phyloP scores from a whole-genome alignment of 2,113 vertebrate species.

The Myrmecobius fasciatus region DNA sequence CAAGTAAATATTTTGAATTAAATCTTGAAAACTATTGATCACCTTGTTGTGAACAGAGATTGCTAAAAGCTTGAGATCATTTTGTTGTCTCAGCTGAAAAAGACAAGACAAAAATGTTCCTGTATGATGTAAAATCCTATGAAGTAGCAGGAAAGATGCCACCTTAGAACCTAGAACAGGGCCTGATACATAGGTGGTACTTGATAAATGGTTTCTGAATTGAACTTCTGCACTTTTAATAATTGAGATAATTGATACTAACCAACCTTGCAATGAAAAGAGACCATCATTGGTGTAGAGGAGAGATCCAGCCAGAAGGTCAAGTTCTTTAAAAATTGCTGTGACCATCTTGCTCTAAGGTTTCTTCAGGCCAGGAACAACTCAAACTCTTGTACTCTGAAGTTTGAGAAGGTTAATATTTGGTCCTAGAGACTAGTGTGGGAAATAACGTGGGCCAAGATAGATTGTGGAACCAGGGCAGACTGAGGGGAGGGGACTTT shows the following conservation, averaged over 20 bases:
- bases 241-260: background rate
- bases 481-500: background rate
- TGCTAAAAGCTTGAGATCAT: background rate
- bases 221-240: background rate
- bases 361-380: background rate
- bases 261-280: background rate
- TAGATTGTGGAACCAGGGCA: background rate
- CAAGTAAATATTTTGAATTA: background rate
- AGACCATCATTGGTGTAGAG: background rate
- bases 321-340: background rate
- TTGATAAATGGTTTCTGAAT: background rate
- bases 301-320: background rate
- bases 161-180: background rate
- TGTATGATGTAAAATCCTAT: background rate
- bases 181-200: background rate
- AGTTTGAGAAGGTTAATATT: background rate
- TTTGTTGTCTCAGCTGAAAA: background rate
- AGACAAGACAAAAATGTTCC: background rate
- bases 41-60: background rate
- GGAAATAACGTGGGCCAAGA: background rate
- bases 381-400: background rate
- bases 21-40: background rate
- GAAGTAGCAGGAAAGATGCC: background rate
- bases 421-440: accelerated
- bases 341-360: background rate